These are phyloP conservation scores for Phalloptychus januarius DNA, from an alignment of 2,797 vertebrate species.

Conservation along the genomic window DNA sequence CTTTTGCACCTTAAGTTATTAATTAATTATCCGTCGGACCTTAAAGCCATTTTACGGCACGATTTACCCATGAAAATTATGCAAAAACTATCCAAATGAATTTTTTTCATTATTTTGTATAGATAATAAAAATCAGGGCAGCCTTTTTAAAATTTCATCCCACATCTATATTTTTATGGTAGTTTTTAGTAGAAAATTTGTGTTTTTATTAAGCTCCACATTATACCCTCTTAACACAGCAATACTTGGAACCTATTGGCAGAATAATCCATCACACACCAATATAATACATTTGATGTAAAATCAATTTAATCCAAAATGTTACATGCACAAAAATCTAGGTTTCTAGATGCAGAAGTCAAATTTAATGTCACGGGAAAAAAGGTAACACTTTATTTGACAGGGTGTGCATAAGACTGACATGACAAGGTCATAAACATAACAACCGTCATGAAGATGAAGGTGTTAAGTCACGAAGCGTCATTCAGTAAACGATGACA, in stretches of 20 bases:
- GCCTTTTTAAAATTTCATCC: not conserved
- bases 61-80: constrained; percentile 1
- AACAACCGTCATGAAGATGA: no score
- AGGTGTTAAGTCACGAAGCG: no score
- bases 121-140: not conserved
- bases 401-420: no score
- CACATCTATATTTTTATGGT: not conserved
- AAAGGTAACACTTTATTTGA: no score
- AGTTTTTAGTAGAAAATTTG: not conserved
- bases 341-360: not conserved
- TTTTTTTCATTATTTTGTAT: not conserved
- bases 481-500: no score
- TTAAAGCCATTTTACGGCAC: constrained; percentile 3
- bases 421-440: no score
- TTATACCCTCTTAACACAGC: not conserved
- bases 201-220: not conserved
- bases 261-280: not conserved
- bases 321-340: not conserved
- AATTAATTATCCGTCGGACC: not conserved
- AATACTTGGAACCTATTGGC: not conserved
- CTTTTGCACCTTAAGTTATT: not conserved
- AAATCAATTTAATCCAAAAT: not conserved
- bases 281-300: not conserved
- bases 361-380: not conserved
- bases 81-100: not conserved